phyloP scores from a whole-genome alignment of 2,888 invertebrate genomes.

The Antheraea yamamai region DNA sequence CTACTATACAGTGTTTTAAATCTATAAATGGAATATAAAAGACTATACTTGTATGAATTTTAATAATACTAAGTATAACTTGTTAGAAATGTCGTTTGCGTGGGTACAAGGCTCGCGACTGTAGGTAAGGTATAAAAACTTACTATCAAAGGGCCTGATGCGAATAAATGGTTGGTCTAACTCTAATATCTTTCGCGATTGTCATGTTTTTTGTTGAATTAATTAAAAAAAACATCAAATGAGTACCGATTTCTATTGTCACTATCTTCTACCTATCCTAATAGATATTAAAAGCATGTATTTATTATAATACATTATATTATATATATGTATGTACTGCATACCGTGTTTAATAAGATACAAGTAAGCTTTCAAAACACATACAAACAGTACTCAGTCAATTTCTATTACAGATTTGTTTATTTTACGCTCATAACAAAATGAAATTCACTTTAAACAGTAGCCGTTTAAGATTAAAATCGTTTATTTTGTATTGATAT shows the following conservation, averaged over 20 bases:
- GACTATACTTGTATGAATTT: constrained; percentile 16
- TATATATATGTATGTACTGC: neutral
- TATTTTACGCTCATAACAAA: neutral
- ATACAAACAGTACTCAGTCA: constrained; percentile 20
- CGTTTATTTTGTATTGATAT: constrained; percentile 10
- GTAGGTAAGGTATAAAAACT: constrained; percentile 41
- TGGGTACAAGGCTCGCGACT: constrained; percentile 46
- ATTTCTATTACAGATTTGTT: constrained; percentile 9
- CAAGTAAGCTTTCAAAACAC: neutral
- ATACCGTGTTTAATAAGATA: neutral
- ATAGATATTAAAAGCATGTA: neutral
- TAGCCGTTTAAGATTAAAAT: neutral
- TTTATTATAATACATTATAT: neutral
- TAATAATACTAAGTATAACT: constrained; percentile 38
- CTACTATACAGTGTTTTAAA: neutral
- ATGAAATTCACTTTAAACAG: neutral
- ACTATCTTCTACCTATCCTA: neutral
- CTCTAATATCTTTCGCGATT: neutral
- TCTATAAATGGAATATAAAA: constrained; percentile 27
- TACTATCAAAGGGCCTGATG: constrained; percentile 3
- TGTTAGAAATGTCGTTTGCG: constrained; percentile 61
- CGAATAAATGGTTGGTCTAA: neutral
- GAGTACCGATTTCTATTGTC: neutral
- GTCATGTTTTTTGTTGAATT: neutral
- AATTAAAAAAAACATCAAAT: neutral